Percentiles rank a stretch among this genome's conserved stretches.
Evolutionary conservation across 64 coral and sea anemone genomes (phyloP).

Genomic region (Astreopora myriophthalma): DNA sequence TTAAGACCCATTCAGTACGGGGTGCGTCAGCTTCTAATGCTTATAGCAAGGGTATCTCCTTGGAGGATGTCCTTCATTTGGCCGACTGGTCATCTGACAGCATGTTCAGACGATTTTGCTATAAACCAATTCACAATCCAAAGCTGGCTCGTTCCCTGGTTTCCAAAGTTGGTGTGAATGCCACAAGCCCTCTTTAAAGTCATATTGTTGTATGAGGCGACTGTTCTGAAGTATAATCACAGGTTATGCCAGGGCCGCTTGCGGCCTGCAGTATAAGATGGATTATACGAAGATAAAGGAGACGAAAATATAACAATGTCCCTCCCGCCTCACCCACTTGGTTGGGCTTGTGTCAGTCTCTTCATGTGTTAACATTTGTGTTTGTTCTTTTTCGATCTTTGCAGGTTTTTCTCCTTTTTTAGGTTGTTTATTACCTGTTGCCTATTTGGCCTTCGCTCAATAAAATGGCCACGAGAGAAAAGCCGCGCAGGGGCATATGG

Average conservation of each 20-base stretch:
- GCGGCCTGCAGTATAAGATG: slow-evolving; percentile 30
- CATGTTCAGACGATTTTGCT: not conserved
- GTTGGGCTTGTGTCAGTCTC: not conserved
- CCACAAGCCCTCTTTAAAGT: slow-evolving; percentile 10
- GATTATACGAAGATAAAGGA: slow-evolving; percentile 33
- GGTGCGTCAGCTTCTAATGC: not conserved
- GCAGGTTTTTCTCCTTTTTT: not conserved
- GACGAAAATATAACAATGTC: slow-evolving; percentile 4
- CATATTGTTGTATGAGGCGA: slow-evolving; percentile 45
- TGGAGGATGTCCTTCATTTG: not conserved
- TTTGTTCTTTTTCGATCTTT: not conserved
- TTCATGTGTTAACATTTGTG: not conserved
- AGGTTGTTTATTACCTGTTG: not conserved
- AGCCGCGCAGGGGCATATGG: not conserved
- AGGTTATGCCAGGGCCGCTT: slow-evolving; percentile 57
- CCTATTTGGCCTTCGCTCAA: not conserved
- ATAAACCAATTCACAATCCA: not conserved
- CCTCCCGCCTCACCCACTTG: not conserved
- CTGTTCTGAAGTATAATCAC: slow-evolving; percentile 54
- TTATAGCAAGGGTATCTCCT: not conserved
- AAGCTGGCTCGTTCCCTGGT: not conserved
- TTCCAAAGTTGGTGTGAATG: not conserved
- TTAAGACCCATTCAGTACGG: slow-evolving; percentile 6
- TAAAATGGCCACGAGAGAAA: slow-evolving; percentile 44
- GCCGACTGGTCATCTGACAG: not conserved